phyloP scores from a whole-genome alignment of 2,888 invertebrate genomes.

The Odontothrips loti region DNA sequence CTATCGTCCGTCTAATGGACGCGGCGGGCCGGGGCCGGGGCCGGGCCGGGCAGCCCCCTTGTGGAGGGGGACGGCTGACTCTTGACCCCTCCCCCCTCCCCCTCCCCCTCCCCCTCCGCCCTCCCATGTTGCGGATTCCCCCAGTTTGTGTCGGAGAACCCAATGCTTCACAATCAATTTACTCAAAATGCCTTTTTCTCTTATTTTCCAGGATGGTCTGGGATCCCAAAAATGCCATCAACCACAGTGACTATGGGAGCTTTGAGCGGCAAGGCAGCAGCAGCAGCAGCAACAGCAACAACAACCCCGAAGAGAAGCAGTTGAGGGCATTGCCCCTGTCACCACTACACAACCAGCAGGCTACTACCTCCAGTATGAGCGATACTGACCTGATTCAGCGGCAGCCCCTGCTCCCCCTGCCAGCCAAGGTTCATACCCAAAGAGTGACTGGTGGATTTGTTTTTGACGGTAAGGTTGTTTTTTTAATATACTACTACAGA shows the following conservation, averaged over 20 bases:
- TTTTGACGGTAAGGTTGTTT: background rate
- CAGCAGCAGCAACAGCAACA: conserved; percentile 28
- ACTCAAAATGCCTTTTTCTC: background rate
- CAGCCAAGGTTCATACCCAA: conserved; percentile 37
- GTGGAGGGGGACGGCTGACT: no score
- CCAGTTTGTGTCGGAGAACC: no score
- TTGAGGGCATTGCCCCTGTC: conserved; percentile 42
- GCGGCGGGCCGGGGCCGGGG: no score
- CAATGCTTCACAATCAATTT: no score
- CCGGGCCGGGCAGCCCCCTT: no score
- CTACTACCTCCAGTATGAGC: conserved; percentile 43
- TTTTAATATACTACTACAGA: background rate
- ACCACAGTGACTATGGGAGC: conserved; percentile 59
- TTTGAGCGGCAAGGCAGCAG: conserved; percentile 45
- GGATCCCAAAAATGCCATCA: conserved; percentile 56
- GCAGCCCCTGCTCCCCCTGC: conserved; percentile 55
- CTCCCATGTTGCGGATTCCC: background rate
- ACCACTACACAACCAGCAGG: conserved; percentile 46
- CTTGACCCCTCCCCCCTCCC: background rate
- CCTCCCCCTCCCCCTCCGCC: background rate
- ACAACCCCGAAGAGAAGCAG: conserved; percentile 40
- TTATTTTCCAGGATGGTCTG: conserved; percentile 57
- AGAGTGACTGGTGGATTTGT: background rate
- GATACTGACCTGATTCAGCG: conserved; percentile 56
- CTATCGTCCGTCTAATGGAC: no score